phyloP scores from a whole-genome alignment of 2,797 vertebrate species.

The Phrynocephalus guinanensis region DNA sequence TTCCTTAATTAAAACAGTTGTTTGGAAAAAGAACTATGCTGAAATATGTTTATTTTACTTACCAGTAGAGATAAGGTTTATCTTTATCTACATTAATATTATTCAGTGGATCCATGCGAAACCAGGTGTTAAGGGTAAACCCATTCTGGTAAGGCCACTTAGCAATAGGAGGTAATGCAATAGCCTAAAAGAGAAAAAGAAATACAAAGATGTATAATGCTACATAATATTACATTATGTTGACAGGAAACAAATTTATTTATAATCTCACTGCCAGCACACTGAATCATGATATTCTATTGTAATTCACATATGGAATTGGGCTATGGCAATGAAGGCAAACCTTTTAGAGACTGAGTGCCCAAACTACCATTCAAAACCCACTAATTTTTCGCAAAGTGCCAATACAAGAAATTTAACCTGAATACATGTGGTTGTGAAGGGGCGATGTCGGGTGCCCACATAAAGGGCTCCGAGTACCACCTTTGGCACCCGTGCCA shows the following conservation, averaged over 20 bases:
- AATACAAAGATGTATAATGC: neutral
- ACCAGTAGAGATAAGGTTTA: slow-evolving; percentile 99
- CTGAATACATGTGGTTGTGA: no score
- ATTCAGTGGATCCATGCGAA: slow-evolving; percentile 97
- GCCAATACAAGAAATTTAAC: no score
- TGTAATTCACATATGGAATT: neutral
- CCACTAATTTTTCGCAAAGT: no score
- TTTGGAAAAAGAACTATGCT: neutral
- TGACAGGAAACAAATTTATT: slow-evolving; percentile 1
- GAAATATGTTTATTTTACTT: slow-evolving; percentile 28
- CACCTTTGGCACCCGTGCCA: no score
- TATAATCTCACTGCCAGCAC: neutral
- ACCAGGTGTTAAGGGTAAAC: slow-evolving; percentile 98
- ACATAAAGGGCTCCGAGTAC: no score
- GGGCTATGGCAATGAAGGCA: neutral
- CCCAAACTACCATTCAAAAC: no score
- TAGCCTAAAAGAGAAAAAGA: slow-evolving; percentile 81
- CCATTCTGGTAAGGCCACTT: slow-evolving; percentile 99
- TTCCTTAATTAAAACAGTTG: neutral
- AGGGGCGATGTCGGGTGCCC: no score
- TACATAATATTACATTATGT: neutral
- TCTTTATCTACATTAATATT: slow-evolving; percentile 98
- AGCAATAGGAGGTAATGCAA: slow-evolving; percentile 98
- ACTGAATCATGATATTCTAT: neutral
- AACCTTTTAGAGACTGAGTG: no score